phyloP scores from a whole-genome alignment of 2,888 invertebrate genomes.

The Helleia helle region DNA sequence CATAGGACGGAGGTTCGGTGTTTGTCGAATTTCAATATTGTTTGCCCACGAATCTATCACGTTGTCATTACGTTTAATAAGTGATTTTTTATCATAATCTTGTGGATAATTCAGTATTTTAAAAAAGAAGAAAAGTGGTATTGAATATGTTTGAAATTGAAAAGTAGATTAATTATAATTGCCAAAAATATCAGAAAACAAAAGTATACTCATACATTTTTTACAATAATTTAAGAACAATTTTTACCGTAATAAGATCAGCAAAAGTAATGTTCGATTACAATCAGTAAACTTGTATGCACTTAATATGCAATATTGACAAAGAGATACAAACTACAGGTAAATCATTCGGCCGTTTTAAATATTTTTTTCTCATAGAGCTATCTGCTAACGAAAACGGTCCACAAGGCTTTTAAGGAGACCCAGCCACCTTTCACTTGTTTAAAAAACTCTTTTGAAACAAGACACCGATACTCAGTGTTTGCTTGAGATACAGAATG shows the following conservation, averaged over 20 bases:
- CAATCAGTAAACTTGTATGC: too few species aligned
- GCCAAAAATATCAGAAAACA: too few species aligned
- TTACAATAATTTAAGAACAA: too few species aligned
- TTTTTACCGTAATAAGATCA: too few species aligned
- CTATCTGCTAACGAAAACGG: constrained; percentile 51
- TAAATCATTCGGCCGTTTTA: constrained; percentile 9
- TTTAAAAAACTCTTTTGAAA: constrained; percentile 50
- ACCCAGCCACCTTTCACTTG: constrained; percentile 60
- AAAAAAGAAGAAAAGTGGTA: too few species aligned
- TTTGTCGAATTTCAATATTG: constrained; percentile 53
- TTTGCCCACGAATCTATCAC: constrained; percentile 31
- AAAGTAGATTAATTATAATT: too few species aligned
- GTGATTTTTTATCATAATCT: not conserved
- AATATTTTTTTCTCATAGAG: constrained; percentile 33
- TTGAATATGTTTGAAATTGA: too few species aligned
- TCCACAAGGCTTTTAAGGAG: constrained; percentile 64
- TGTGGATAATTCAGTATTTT: too few species aligned
- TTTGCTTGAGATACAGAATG: constrained; percentile 40
- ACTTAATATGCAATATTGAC: too few species aligned
- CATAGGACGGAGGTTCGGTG: constrained; percentile 54
- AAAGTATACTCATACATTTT: too few species aligned
- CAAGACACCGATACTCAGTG: constrained; percentile 56
- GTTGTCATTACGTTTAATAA: not conserved
- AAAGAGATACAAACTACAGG: constrained; percentile 6
- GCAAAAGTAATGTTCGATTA: too few species aligned